Evolutionary conservation across 2,888 invertebrate genomes (phyloP).

Genomic region (Pteria penguin): DNA sequence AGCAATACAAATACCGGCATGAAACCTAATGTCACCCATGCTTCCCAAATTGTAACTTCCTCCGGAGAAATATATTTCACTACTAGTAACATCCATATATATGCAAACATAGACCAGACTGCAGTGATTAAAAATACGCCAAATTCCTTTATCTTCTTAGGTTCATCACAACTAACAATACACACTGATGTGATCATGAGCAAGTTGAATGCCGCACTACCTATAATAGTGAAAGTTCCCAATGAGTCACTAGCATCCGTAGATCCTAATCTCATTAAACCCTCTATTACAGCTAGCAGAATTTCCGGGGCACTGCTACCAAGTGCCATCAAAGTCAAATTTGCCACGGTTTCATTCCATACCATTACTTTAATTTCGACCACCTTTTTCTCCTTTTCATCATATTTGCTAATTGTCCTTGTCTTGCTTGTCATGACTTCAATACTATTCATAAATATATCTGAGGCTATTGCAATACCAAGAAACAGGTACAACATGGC

Average conservation of each 20-base stretch:
- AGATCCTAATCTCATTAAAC: constrained; percentile 53
- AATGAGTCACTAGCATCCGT: constrained; percentile 61
- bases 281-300: constrained; percentile 74
- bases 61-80: constrained; percentile 70
- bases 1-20: constrained; percentile 76
- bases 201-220: constrained; percentile 78
- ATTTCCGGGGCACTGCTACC: constrained; percentile 79
- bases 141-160: constrained; percentile 71
- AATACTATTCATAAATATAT: constrained; percentile 77
- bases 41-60: constrained; percentile 74
- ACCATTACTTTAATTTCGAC: constrained; percentile 71
- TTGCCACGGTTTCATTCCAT: constrained; percentile 79
- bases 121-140: constrained; percentile 76
- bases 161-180: constrained; percentile 65
- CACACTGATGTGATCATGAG: constrained; percentile 77
- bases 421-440: constrained; percentile 77
- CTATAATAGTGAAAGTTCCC: constrained; percentile 78
- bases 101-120: constrained; percentile 77
- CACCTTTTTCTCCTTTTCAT: constrained; percentile 70
- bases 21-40: constrained; percentile 75
- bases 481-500: constrained; percentile 75
- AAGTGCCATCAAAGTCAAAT: constrained; percentile 77
- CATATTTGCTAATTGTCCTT: constrained; percentile 68
- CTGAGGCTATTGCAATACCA: constrained; percentile 77
- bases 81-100: constrained; percentile 77